phyloP scores from a whole-genome alignment of 1,140 invertebrate species.

The Ericerus pela region DNA sequence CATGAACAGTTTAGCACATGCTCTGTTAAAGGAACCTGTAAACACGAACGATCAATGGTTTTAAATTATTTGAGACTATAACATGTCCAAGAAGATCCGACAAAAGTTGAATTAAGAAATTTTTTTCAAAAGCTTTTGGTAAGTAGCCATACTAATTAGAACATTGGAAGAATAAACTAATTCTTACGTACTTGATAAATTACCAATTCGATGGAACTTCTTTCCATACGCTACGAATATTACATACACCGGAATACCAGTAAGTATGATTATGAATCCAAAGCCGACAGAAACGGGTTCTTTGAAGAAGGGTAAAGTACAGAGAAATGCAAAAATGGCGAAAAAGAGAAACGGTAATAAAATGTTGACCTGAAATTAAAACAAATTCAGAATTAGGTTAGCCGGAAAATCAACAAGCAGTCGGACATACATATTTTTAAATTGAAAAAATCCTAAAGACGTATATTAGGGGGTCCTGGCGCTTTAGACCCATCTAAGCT shows the following conservation, averaged over 20 bases:
- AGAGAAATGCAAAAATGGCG: slow-evolving; percentile 64
- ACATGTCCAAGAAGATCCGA: background rate
- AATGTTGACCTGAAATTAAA: slow-evolving; percentile 50
- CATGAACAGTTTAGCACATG: slow-evolving; percentile 57
- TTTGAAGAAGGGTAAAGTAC: slow-evolving; percentile 62
- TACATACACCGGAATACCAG: slow-evolving; percentile 82
- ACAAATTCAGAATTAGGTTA: too few relatives aligned
- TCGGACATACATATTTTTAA: too few relatives aligned
- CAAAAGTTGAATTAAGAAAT: background rate
- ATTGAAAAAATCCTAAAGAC: too few relatives aligned
- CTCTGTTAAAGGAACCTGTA: slow-evolving; percentile 46
- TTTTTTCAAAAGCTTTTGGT: background rate
- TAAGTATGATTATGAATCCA: slow-evolving; percentile 64
- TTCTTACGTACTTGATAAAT: slow-evolving; percentile 20
- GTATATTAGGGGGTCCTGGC: too few relatives aligned
- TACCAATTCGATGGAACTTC: slow-evolving; percentile 43
- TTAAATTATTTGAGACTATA: slow-evolving; percentile 8
- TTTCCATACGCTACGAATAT: slow-evolving; percentile 73
- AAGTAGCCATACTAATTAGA: background rate
- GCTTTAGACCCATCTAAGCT: too few relatives aligned
- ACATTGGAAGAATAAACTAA: background rate
- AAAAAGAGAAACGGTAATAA: slow-evolving; percentile 70
- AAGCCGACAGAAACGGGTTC: slow-evolving; percentile 66
- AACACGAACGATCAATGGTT: slow-evolving; percentile 17
- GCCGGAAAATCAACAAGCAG: too few relatives aligned